Base-by-base conservation (phyloP, 2,797 vertebrate genomes). In the Octomys mimax region DNA sequence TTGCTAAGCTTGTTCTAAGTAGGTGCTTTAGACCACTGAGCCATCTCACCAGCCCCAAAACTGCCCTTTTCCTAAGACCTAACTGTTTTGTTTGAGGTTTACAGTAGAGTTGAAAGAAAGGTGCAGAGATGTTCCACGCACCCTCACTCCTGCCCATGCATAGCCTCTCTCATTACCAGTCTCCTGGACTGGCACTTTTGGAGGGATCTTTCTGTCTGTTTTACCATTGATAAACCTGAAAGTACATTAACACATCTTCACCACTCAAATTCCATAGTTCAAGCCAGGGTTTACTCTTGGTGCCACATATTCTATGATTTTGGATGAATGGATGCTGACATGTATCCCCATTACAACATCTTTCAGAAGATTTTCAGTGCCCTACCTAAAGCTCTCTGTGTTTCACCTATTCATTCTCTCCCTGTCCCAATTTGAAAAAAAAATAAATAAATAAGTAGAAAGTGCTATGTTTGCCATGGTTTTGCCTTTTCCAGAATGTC, bases 91-190 rank as follows among this genome's bases (percentile, higher is more conserved):
- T 46, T 57, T 46, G 89, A 75, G 24, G 24, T 39, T 84, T n/a
- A 68, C 39, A 31, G 22, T 57, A 57, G 78, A 78, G 39, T 9
- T 68, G 49, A 84, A 39, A 26, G 26, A 49, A 57, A 68, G 5
- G 8, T n/a, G 16, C 36, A 49, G 16, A 52, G 31, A 16, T n/a
- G 21, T 19, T 26, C 49, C 22, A 75, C 33, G 39, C 6, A 18
- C 21, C 16, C 9, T 1, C 28, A 11, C 1, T 4, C 4, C 59
- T 36, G 59, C 16, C 28, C 52, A 33, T 1, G 10, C 12, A n/a
- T 2, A 36, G 70, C n/a, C 31, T 77, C 70, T 21, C 62, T 2
- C 4, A 6, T 42, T 85, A 62, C 7, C 33, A 70, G 11, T 66
- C 31, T 7, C 52, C 33, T 22, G 46, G 16, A 49, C 8, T 12